Conservation (phyloP, 2,888 invertebrate genomes). For the Zaprionus obscuricornis region DNA sequence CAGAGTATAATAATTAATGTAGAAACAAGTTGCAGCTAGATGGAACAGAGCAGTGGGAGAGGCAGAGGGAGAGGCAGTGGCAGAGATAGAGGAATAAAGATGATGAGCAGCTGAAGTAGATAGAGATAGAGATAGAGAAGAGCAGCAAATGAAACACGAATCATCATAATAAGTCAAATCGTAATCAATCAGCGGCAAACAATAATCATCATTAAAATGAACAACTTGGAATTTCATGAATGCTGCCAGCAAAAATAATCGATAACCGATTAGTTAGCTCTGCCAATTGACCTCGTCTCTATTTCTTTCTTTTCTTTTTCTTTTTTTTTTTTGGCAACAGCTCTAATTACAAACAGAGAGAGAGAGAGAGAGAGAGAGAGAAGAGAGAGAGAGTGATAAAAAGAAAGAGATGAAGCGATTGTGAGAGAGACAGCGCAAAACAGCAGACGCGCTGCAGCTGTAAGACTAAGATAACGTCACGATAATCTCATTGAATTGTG, state of each 20-base stretch:
- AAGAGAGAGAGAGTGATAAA: not conserved
- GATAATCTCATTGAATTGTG: constrained; percentile 17
- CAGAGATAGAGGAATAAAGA: constrained; percentile 12
- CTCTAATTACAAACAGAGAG: constrained; percentile 34
- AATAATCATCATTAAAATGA: constrained; percentile 69
- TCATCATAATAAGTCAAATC: constrained; percentile 39
- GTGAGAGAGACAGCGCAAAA: too few relatives aligned
- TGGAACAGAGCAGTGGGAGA: not conserved
- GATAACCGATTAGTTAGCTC: constrained; percentile 28
- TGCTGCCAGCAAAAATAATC: constrained; percentile 29
- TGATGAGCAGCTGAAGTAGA: not conserved
- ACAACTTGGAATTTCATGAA: not conserved
- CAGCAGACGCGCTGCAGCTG: too few relatives aligned
- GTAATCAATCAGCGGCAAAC: constrained; percentile 70
- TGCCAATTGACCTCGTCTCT: constrained; percentile 35
- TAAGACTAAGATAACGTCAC: too few relatives aligned
- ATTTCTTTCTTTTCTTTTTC: not conserved
- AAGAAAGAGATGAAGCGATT: too few relatives aligned
- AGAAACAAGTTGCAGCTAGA: too few relatives aligned
- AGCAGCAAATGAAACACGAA: not conserved
- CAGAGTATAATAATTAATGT: too few relatives aligned
- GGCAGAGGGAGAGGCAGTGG: not conserved
- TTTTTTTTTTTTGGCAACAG: constrained; percentile 31
- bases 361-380: not conserved
- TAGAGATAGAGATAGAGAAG: not conserved